phyloP scores from a whole-genome alignment of 2,888 invertebrate species.

The Trichopoda pennipes region DNA sequence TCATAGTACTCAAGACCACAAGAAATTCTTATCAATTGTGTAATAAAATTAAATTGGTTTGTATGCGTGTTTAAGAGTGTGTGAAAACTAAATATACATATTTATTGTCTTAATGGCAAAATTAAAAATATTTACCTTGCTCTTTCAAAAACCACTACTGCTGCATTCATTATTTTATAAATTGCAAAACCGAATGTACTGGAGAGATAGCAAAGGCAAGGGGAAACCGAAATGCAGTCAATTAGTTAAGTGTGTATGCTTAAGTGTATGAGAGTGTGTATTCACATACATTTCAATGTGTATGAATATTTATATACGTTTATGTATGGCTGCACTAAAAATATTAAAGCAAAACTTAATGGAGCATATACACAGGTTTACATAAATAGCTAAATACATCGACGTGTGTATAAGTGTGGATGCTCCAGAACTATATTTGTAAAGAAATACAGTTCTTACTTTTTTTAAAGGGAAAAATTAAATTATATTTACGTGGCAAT shows the following conservation, averaged over 20 bases:
- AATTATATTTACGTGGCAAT: slow-evolving; percentile 65
- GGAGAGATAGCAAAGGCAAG: background rate
- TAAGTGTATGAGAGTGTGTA: background rate
- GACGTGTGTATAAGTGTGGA: background rate
- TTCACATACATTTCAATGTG: background rate
- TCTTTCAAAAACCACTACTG: slow-evolving; percentile 25
- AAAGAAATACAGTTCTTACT: slow-evolving; percentile 14
- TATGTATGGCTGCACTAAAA: slow-evolving; percentile 5
- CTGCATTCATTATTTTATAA: background rate
- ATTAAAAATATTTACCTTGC: slow-evolving; percentile 40
- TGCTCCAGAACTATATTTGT: background rate
- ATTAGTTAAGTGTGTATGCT: slow-evolving; percentile 39
- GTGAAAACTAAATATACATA: background rate
- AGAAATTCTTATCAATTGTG: slow-evolving; percentile 24
- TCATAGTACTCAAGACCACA: background rate
- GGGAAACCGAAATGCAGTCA: slow-evolving; percentile 30
- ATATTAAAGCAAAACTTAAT: slow-evolving; percentile 38
- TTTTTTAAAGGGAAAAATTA: slow-evolving; percentile 40
- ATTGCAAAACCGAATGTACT: background rate
- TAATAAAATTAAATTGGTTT: slow-evolving; percentile 19
- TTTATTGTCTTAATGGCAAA: slow-evolving; percentile 30
- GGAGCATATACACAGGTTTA: slow-evolving; percentile 26
- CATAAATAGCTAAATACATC: background rate
- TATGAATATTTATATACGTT: too few species aligned
- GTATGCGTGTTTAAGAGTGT: background rate